These are phyloP conservation scores for Tor tambroides DNA, from an alignment of 2,113 vertebrate genomes.

Conservation along the genomic window DNA sequence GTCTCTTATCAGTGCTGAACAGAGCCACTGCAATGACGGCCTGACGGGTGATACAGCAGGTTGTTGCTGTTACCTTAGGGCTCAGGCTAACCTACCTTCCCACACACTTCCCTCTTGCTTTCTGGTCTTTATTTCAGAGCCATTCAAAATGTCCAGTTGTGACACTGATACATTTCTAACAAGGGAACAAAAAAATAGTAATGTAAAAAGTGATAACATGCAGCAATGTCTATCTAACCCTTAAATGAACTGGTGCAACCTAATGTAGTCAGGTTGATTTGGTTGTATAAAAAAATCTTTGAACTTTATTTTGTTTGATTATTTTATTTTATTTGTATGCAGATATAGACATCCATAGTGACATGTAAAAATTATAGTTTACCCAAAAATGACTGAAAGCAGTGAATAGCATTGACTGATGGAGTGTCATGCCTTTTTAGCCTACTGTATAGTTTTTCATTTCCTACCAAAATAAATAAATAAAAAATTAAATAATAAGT, in stretches of 20 bases:
- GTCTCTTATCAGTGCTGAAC: constrained; percentile 72
- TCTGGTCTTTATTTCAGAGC: neutral
- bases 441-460: too few species aligned
- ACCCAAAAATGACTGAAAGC: neutral
- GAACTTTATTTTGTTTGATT: too few species aligned
- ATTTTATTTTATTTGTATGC: neutral
- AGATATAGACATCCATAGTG: neutral
- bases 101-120: constrained; percentile 13
- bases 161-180: neutral
- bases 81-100: constrained; percentile 18
- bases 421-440: neutral
- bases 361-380: neutral
- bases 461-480: neutral
- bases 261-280: neutral
- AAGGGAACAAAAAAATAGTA: neutral
- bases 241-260: neutral
- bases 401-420: neutral
- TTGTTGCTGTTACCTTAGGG: constrained; percentile 50
- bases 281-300: too few species aligned
- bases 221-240: neutral
- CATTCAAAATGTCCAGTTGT: neutral
- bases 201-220: neutral
- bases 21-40: constrained; percentile 53
- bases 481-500: neutral
- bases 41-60: constrained; percentile 44